phyloP scores from a whole-genome alignment of 2,113 vertebrate genomes.

The Synodontis membranacea region DNA sequence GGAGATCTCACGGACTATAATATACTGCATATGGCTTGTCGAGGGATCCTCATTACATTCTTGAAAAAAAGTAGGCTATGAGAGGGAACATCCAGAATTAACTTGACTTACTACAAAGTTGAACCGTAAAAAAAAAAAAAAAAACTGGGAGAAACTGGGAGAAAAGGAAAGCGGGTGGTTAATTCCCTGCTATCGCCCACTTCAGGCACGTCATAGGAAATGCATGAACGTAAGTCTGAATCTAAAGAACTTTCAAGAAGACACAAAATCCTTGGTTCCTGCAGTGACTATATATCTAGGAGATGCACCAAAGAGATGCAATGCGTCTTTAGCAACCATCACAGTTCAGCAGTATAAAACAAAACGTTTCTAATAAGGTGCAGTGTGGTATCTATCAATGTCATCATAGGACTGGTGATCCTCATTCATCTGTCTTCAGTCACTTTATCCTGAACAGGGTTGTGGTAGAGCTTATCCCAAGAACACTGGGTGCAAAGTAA shows the following conservation, averaged over 20 bases:
- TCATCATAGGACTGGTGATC: neutral
- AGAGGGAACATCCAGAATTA: neutral
- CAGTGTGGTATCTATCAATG: neutral
- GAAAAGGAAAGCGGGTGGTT: neutral
- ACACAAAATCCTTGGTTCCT: neutral
- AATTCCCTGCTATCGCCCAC: neutral
- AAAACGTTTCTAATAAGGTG: conserved; percentile 15
- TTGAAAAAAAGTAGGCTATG: neutral
- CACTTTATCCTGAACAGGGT: neutral
- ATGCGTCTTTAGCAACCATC: neutral
- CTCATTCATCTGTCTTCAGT: neutral
- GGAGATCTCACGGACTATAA: neutral
- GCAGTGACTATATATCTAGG: neutral
- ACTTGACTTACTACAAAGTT: neutral
- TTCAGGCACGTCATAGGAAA: conserved; percentile 11
- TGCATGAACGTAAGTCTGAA: neutral
- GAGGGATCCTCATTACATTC: neutral
- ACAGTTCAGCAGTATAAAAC: neutral
- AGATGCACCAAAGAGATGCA: neutral
- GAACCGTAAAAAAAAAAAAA: neutral
- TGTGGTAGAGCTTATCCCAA: neutral
- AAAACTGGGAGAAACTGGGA: neutral
- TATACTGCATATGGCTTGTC: neutral
- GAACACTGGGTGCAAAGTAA: neutral
- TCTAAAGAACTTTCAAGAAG: neutral